Conservation (phyloP, 2,888 invertebrate genomes). For the Andrena bicolor region DNA sequence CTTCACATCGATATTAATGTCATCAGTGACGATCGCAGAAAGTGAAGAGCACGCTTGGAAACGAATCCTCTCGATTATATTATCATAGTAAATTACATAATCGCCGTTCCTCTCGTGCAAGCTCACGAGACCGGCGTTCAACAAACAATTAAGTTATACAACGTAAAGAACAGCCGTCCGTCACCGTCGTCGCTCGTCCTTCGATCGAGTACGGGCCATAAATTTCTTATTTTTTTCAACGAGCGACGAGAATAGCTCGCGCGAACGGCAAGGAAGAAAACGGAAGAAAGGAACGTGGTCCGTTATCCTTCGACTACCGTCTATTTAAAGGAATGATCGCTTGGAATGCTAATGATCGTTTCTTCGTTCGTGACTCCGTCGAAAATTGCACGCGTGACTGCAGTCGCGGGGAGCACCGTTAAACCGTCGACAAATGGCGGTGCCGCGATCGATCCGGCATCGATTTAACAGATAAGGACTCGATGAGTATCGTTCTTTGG, state of each 20-base stretch:
- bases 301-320: slow-evolving; percentile 42
- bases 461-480: not conserved
- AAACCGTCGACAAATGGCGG: not conserved
- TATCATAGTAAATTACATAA: slow-evolving; percentile 21
- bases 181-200: not conserved
- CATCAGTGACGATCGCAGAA: not conserved
- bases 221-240: slow-evolving; percentile 1
- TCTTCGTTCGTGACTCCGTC: not conserved
- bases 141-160: slow-evolving; percentile 8
- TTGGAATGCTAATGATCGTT: slow-evolving; percentile 32
- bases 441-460: not conserved
- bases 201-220: not conserved
- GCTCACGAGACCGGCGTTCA: not conserved
- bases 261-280: slow-evolving; percentile 10
- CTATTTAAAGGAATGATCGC: slow-evolving; percentile 60
- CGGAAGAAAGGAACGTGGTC: slow-evolving; percentile 27
- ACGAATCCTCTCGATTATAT: slow-evolving; percentile 11
- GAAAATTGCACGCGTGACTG: slow-evolving; percentile 6
- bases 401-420: not conserved
- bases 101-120: slow-evolving; percentile 1
- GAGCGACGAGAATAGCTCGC: not conserved
- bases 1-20: not conserved
- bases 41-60: not conserved
- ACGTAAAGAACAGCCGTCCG: not conserved
- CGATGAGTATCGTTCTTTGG: not conserved